phyloP scores from a whole-genome alignment of 2,113 vertebrate species.

The Cyprinodon brontotheroides region DNA sequence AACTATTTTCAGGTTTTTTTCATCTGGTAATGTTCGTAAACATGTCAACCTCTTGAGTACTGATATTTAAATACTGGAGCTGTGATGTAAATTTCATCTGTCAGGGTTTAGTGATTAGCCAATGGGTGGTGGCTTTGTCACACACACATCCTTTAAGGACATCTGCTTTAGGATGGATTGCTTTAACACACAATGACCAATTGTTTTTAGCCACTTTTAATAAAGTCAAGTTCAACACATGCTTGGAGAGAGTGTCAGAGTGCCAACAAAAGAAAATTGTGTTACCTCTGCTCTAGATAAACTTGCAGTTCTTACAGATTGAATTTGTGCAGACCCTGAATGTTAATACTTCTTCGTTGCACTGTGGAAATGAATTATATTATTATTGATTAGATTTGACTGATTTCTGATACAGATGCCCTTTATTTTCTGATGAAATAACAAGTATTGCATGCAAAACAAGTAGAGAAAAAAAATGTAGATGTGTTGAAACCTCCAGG shows the following conservation, averaged over 20 bases:
- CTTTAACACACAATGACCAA: constrained; percentile 7
- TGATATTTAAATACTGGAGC: not conserved
- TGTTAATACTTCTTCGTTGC: not conserved
- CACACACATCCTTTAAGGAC: constrained; percentile 27
- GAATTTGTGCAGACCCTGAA: not conserved
- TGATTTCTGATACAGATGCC: not conserved
- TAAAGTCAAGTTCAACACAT: constrained; percentile 3
- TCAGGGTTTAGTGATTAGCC: not conserved
- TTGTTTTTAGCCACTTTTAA: constrained; percentile 20
- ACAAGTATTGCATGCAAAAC: not conserved
- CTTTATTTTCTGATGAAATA: not conserved
- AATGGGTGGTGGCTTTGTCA: constrained; percentile 8
- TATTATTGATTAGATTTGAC: not conserved
- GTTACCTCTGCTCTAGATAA: not conserved
- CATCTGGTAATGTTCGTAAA: not conserved
- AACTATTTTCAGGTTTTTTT: not conserved
- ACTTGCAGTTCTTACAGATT: not conserved
- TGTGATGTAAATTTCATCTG: constrained; percentile 1
- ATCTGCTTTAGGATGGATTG: not conserved
- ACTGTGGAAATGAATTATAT: not conserved
- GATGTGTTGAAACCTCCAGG: constrained; percentile 5
- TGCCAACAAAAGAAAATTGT: constrained; percentile 19
- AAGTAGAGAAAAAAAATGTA: constrained; percentile 10
- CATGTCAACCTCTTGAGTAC: not conserved
- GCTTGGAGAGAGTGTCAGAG: constrained; percentile 19